These are phyloP conservation scores for Girardinus metallicus DNA, from an alignment of 2,797 vertebrate genomes.

Conservation along the genomic window DNA sequence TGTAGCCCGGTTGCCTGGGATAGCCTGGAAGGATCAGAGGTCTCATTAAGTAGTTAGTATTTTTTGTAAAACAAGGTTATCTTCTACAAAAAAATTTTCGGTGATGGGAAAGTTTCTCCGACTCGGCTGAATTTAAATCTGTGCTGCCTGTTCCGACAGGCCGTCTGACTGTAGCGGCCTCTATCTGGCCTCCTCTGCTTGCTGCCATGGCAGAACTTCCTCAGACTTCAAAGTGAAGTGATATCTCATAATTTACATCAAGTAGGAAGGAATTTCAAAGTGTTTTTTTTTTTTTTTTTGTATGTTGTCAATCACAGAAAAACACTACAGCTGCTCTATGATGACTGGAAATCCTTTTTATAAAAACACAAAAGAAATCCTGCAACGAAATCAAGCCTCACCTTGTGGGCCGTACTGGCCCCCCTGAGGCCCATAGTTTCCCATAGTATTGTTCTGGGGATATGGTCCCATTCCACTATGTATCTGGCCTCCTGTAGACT, in stretches of 20 bases:
- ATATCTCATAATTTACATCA: conserved; percentile 61
- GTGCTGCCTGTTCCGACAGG: conserved; percentile 55
- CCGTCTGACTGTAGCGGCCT: conserved; percentile 50
- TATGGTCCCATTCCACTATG: conserved; percentile 94
- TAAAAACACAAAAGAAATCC: background rate
- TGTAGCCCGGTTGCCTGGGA: conserved; percentile 94
- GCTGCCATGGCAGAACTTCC: conserved; percentile 59
- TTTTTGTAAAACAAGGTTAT: background rate
- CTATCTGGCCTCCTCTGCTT: conserved; percentile 47
- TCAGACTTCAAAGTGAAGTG: conserved; percentile 62
- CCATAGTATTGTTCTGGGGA: conserved; percentile 95
- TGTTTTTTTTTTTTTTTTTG: conserved; percentile 2
- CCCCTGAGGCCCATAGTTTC: conserved; percentile 92
- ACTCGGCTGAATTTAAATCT: conserved; percentile 57
- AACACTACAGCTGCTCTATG: conserved; percentile 19
- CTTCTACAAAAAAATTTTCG: background rate
- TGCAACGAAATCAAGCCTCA: conserved; percentile 52
- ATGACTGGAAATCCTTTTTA: conserved; percentile 48
- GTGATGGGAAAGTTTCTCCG: conserved; percentile 12
- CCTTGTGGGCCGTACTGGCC: conserved; percentile 95
- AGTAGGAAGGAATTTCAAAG: conserved; percentile 39
- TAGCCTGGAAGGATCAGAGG: conserved; percentile 82
- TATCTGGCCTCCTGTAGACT: conserved; percentile 95
- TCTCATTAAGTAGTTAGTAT: background rate
- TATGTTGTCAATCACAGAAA: conserved; percentile 18